These are phyloP conservation scores for Volucella inflata DNA, from an alignment of 2,888 invertebrate species.

Conservation along the genomic window DNA sequence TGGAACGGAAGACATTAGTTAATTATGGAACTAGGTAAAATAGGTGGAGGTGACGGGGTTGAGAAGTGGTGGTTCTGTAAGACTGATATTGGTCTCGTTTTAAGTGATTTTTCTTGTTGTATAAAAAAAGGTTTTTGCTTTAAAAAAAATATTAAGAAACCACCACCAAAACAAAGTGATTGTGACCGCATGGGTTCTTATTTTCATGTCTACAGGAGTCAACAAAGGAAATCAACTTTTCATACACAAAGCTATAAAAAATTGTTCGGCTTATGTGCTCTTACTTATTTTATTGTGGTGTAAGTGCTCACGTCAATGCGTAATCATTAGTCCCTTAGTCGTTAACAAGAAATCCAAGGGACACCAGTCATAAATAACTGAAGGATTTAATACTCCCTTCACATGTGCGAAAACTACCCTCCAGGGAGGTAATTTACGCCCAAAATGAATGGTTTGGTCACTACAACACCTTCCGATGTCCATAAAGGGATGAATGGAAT, in stretches of 20 bases:
- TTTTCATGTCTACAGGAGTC: too few species aligned
- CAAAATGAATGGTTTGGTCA: background rate
- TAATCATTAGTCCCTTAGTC: conserved; percentile 13
- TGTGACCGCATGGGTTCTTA: too few species aligned
- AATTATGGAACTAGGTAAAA: too few species aligned
- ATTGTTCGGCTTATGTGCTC: background rate
- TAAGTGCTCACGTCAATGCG: background rate
- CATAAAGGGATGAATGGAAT: background rate
- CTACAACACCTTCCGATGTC: background rate
- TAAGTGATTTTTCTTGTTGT: too few species aligned
- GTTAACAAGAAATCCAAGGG: conserved; percentile 13
- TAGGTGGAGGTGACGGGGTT: too few species aligned
- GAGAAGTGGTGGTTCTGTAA: too few species aligned
- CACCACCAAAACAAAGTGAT: too few species aligned
- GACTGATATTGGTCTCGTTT: too few species aligned
- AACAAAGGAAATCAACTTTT: background rate
- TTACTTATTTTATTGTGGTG: background rate
- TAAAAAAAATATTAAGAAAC: too few species aligned
- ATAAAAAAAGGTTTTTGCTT: too few species aligned
- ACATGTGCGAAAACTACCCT: background rate
- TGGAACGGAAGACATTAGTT: too few species aligned
- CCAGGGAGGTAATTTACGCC: conserved; percentile 6
- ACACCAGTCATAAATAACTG: conserved; percentile 12
- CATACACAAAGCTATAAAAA: background rate
- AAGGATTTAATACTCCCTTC: background rate